Conservation (phyloP, 2,113 vertebrate genomes). For the Mustelus asterias region DNA sequence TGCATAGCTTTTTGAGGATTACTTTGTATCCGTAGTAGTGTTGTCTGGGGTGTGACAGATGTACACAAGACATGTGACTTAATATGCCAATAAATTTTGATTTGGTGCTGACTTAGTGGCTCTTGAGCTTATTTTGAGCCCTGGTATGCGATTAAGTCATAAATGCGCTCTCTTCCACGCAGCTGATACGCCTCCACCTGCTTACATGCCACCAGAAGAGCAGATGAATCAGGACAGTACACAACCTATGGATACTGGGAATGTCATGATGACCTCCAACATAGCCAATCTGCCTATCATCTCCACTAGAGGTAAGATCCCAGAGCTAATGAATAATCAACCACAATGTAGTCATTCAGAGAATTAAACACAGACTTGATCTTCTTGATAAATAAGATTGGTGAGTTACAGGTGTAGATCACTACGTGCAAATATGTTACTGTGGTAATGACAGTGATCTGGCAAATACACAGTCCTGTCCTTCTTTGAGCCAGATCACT, state of each 20-base stretch:
- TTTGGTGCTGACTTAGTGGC: not conserved
- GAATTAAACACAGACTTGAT: not conserved
- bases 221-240: slow-evolving; percentile 84
- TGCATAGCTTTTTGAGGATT: not conserved
- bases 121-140: not conserved
- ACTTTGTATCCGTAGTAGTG: not conserved
- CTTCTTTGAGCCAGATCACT: too few relatives aligned
- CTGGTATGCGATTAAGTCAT: not conserved
- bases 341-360: not conserved
- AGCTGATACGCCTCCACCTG: slow-evolving; percentile 97
- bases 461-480: too few relatives aligned
- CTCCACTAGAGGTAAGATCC: slow-evolving; percentile 74
- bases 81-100: not conserved
- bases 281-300: slow-evolving; percentile 75
- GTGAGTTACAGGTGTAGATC: too few relatives aligned
- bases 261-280: slow-evolving; percentile 72
- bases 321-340: not conserved
- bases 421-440: too few relatives aligned
- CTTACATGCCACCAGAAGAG: slow-evolving; percentile 96
- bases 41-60: not conserved
- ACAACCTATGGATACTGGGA: slow-evolving; percentile 93
- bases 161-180: slow-evolving; percentile 41
- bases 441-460: too few relatives aligned
- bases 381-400: too few relatives aligned
- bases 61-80: not conserved